A percentile compares a stretch with the other conserved stretches of the same genome.
phyloP scores from a whole-genome alignment of 2,797 vertebrate genomes.

The Epinephelus awoara region DNA sequence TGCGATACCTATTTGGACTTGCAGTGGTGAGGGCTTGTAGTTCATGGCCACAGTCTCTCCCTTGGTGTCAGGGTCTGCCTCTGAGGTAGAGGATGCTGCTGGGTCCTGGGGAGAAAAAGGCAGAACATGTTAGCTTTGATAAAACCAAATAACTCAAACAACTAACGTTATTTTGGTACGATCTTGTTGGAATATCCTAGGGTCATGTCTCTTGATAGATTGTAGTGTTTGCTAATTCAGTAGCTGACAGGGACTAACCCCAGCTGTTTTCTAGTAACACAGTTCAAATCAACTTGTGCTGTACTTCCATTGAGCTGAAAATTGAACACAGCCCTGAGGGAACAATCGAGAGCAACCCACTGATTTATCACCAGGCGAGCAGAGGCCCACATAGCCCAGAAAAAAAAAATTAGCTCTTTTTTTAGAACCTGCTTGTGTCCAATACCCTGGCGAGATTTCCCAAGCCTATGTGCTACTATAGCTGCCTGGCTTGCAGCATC shows the following conservation, averaged over 20 bases:
- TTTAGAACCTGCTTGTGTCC: constrained; percentile 36
- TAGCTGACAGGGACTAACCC: constrained; percentile 18
- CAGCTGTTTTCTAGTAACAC: constrained; percentile 21
- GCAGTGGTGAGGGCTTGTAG: constrained; percentile 97
- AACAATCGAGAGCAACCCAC: constrained; percentile 6
- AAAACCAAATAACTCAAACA: neutral
- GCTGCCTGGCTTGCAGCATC: constrained; percentile 55
- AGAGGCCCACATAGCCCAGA: neutral
- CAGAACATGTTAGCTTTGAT: constrained; percentile 19
- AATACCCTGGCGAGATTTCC: constrained; percentile 44
- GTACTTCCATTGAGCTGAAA: constrained; percentile 7
- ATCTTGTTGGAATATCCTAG: neutral
- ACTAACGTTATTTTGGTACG: neutral
- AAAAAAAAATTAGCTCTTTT: constrained; percentile 38
- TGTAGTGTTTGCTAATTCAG: constrained; percentile 20
- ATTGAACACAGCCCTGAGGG: constrained; percentile 24
- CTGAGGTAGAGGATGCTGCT: constrained; percentile 90
- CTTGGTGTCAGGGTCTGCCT: constrained; percentile 90
- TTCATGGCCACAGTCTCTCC: constrained; percentile 95
- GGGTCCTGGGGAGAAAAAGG: constrained; percentile 88
- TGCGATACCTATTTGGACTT: constrained; percentile 94
- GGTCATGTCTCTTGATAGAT: neutral
- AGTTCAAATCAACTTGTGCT: constrained; percentile 4
- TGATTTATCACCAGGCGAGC: constrained; percentile 28
- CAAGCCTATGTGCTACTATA: constrained; percentile 42